Base-by-base conservation (phyloP, 2,113 vertebrate genomes). In the Trochalopteron elliotii region DNA sequence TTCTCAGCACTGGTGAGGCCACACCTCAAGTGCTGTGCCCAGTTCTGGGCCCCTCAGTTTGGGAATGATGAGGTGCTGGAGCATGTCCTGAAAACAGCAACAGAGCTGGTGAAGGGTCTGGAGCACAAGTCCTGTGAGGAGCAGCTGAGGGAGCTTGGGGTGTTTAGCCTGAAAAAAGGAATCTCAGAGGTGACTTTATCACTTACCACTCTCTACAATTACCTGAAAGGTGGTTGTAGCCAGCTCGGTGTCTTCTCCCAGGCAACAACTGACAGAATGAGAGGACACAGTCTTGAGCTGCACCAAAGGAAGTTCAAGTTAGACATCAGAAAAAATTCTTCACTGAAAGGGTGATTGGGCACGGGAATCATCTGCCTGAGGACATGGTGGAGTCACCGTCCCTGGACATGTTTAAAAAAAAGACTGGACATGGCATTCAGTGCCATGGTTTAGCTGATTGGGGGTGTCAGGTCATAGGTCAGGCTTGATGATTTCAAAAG, bases 71-170 rank as follows among this genome's bases (percentile, higher is more conserved):
- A 44, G 52, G 20, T 0, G 0, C 39, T 56, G 1, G 18, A 44
- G 17, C 1, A 0, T 0, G 0, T 44, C 31, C 39, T 44, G 31
- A 35, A 31, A 14, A 74, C 31, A 5, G 5, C 24, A 57, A 27
- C 2, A 16, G 25, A 28, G 52, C 33, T 22, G 31, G 53, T 7
- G 18, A 45, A 13, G 7, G 24, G 18, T 10, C 15, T 5, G 52
- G 53, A 45, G 15, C 40, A 57, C 53, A 57, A 57, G 1, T 8
- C 40, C 24, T 45, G 18, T 45, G 33, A 57, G 53, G 53, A 57
- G 12, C 0, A 0, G 1, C 24, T 44, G 40, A 28, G 31, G 31
- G 31, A 45, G 40, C 24, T 57, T 31, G 18, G 24, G 24, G 18
- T 2, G 53, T 45, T 30, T 5, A 28, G 40, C 40, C 31, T 74